phyloP scores from a whole-genome alignment of 2,888 invertebrate genomes.

The Stenotaenia linearis region DNA sequence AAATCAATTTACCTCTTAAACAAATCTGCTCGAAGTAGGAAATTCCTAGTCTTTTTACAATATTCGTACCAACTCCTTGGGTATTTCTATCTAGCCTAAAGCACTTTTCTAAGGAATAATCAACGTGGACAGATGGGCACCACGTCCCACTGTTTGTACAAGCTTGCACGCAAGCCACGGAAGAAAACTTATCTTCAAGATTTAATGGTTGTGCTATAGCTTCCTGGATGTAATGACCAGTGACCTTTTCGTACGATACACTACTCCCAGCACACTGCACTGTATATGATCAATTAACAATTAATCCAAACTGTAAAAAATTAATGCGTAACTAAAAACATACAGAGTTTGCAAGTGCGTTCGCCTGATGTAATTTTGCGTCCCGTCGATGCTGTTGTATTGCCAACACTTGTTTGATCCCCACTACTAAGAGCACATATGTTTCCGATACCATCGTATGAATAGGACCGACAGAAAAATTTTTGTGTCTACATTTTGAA shows the following conservation, averaged over 20 bases:
- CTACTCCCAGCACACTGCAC: conserved; percentile 49
- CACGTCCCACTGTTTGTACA: conserved; percentile 46
- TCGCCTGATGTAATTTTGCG: conserved; percentile 34
- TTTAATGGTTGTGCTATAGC: conserved; percentile 47
- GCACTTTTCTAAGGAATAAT: conserved; percentile 49
- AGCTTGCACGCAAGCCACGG: conserved; percentile 40
- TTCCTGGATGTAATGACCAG: conserved; percentile 47
- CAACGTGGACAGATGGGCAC: conserved; percentile 49
- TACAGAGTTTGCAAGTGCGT: conserved; percentile 26
- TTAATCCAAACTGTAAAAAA: background rate
- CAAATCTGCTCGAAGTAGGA: conserved; percentile 51
- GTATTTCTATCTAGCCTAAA: conserved; percentile 50
- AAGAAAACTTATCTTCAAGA: conserved; percentile 41
- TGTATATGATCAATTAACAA: conserved; percentile 37
- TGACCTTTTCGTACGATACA: conserved; percentile 50
- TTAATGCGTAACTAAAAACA: too few relatives aligned
- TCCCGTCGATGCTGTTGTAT: conserved; percentile 36
- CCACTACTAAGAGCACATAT: conserved; percentile 50
- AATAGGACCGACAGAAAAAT: conserved; percentile 49
- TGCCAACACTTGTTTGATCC: conserved; percentile 46
- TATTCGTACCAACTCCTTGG: conserved; percentile 43
- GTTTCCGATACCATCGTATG: conserved; percentile 45
- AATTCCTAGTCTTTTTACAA: conserved; percentile 46
- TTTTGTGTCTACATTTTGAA: conserved; percentile 42
- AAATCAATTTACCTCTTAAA: conserved; percentile 43